phyloP scores from a whole-genome alignment of 2,888 invertebrate genomes.

The Ichneumoninae sp. region DNA sequence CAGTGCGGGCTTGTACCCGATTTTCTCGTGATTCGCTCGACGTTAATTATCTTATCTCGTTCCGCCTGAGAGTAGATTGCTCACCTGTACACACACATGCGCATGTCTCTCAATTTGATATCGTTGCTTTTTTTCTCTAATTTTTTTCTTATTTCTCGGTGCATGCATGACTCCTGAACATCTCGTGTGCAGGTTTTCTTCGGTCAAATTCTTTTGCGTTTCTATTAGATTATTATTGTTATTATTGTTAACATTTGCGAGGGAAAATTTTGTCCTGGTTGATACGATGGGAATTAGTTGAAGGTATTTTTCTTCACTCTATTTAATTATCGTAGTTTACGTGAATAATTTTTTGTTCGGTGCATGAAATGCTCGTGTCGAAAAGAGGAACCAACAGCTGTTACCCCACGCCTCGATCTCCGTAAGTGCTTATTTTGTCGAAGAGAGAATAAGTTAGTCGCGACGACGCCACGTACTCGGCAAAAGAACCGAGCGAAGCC shows the following conservation, averaged over 20 bases:
- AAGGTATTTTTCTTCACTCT: neutral
- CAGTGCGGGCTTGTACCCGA: conserved; percentile 34
- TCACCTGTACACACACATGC: neutral
- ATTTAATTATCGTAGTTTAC: neutral
- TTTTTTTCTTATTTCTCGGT: neutral
- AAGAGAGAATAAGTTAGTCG: conserved; percentile 22
- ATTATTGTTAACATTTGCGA: conserved; percentile 12
- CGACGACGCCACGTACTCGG: conserved; percentile 28
- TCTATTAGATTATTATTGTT: neutral
- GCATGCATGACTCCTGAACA: neutral
- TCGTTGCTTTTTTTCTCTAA: neutral
- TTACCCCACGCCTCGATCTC: conserved; percentile 29
- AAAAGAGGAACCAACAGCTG: conserved; percentile 21
- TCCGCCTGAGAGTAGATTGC: neutral
- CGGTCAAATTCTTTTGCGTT: neutral
- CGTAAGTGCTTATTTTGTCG: conserved; percentile 15
- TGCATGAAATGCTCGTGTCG: neutral
- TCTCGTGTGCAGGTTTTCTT: conserved; percentile 17
- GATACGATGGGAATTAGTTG: neutral
- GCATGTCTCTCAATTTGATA: neutral
- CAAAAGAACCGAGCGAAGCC: conserved; percentile 13
- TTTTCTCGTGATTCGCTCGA: conserved; percentile 45
- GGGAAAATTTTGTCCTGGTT: conserved; percentile 8
- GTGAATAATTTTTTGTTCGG: neutral
- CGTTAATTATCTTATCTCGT: conserved; percentile 45